phyloP scores from a whole-genome alignment of 2,113 vertebrate species.

The Isurus oxyrinchus region DNA sequence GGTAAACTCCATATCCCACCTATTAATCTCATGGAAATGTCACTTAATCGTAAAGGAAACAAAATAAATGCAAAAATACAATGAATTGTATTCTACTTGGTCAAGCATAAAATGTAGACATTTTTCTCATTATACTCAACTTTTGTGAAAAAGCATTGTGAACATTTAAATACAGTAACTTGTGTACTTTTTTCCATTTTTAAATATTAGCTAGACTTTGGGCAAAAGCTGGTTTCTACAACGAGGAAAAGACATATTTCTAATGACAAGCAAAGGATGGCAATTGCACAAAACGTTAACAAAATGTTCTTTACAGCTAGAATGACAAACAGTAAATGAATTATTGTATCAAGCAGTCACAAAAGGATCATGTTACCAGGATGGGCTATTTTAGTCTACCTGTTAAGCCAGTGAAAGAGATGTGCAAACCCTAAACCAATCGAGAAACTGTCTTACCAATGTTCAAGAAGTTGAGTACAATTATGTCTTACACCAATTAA shows the following conservation, averaged over 20 bases:
- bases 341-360: constrained; percentile 10
- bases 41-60: constrained; percentile 28
- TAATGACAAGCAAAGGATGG: constrained; percentile 30
- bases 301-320: constrained; percentile 34
- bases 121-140: constrained; percentile 33
- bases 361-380: constrained; percentile 34
- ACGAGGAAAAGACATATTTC: constrained; percentile 34
- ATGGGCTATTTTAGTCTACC: background rate
- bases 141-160: constrained; percentile 34
- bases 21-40: constrained; percentile 25
- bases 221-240: constrained; percentile 37
- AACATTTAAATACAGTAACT: constrained; percentile 36
- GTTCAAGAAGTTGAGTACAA: background rate
- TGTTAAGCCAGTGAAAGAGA: background rate
- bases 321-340: constrained; percentile 9
- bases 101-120: constrained; percentile 35
- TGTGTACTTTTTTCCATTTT: constrained; percentile 29
- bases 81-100: constrained; percentile 35
- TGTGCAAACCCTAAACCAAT: background rate
- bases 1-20: constrained; percentile 1
- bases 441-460: background rate
- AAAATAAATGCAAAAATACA: constrained; percentile 37
- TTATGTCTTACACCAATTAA: background rate
- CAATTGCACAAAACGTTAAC: constrained; percentile 31
- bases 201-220: constrained; percentile 37